Conservation (phyloP, 2,797 vertebrate genomes). For the Tangara arthus region DNA sequence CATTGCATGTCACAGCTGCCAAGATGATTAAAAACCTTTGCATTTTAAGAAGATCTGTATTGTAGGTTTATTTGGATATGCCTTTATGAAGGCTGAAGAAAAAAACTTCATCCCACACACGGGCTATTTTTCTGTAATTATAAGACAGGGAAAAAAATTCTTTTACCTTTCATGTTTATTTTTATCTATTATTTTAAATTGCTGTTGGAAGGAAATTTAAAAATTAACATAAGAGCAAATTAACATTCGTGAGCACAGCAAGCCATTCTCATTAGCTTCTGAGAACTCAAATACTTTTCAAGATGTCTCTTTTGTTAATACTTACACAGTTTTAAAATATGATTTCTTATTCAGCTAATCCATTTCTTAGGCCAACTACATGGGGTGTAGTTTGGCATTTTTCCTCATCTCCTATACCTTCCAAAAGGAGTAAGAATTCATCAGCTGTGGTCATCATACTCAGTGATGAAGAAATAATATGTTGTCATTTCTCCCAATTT, state of each 20-base stretch:
- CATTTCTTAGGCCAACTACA: background rate
- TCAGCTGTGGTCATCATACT: background rate
- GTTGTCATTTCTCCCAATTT: background rate
- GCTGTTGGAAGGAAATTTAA: background rate
- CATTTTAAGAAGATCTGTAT: background rate
- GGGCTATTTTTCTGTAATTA: background rate
- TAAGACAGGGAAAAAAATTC: background rate
- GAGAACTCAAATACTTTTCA: background rate
- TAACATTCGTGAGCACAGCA: background rate
- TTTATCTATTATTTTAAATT: background rate
- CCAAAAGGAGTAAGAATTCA: background rate
- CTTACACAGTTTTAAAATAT: background rate
- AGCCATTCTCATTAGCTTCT: background rate
- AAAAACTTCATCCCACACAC: background rate
- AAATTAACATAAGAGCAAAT: background rate
- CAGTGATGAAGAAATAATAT: background rate
- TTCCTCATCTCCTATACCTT: background rate
- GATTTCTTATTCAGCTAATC: background rate
- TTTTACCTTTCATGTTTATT: background rate
- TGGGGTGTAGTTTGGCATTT: background rate
- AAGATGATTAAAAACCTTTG: background rate
- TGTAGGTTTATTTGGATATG: background rate
- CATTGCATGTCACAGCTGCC: background rate
- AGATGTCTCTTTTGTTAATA: background rate
- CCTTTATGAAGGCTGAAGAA: background rate